Evolutionary conservation across 2,797 vertebrate species (phyloP).

Genomic region (Phalloptychus januarius): DNA sequence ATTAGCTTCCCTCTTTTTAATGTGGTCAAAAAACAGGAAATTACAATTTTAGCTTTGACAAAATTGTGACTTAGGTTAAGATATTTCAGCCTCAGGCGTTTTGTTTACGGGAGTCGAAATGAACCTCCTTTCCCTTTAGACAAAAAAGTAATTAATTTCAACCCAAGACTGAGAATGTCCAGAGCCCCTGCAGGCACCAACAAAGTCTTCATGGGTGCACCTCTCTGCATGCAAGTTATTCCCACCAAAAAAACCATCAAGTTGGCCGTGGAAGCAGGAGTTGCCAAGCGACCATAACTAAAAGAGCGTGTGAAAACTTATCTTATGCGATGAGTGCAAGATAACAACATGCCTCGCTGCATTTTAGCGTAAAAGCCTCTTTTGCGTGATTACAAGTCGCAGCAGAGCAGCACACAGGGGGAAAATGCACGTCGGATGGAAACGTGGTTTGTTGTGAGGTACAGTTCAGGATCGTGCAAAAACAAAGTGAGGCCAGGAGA

Average conservation of each 20-base stretch:
- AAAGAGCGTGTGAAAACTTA: conserved; percentile 39
- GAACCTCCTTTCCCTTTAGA: neutral
- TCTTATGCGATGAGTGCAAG: conserved; percentile 26
- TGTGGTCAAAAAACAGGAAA: neutral
- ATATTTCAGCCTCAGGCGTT: conserved; percentile 8
- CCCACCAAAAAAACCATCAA: conserved; percentile 8
- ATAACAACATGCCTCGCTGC: conserved; percentile 20
- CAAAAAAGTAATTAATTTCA: conserved; percentile 16
- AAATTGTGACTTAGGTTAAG: neutral
- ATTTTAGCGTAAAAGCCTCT: conserved; percentile 25
- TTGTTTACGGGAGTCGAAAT: conserved; percentile 2
- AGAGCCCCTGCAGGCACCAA: conserved; percentile 18
- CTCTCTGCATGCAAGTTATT: conserved; percentile 22
- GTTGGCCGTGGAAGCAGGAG: conserved; percentile 25
- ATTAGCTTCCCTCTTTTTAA: neutral
- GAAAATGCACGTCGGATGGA: conserved; percentile 7
- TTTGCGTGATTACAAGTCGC: conserved; percentile 17
- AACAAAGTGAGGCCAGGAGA: conserved; percentile 41
- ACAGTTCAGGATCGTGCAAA: conserved; percentile 39
- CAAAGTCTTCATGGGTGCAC: conserved; percentile 12
- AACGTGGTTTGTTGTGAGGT: conserved; percentile 32
- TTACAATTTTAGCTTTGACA: neutral
- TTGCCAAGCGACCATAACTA: conserved; percentile 15
- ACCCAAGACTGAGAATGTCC: conserved; percentile 7
- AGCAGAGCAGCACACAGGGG: conserved; percentile 11